Conservation (phyloP, 2,797 vertebrate species). For the Phoxinus dragarum region DNA sequence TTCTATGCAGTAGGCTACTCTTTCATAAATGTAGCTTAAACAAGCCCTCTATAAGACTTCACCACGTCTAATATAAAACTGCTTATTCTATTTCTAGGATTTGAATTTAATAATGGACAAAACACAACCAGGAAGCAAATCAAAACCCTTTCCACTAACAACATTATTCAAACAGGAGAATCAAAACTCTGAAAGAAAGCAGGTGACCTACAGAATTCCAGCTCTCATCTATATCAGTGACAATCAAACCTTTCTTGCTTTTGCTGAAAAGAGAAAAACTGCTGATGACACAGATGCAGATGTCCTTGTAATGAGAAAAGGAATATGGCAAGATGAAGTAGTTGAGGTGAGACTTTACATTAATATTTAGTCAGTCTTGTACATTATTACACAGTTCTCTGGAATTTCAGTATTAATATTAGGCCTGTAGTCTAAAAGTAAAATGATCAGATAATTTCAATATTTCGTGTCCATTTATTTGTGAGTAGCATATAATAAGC, state of each 20-base stretch:
- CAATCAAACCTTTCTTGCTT: constrained; percentile 82
- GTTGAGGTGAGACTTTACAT: constrained; percentile 13
- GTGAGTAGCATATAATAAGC: neutral
- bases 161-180: constrained; percentile 75
- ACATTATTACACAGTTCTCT: neutral
- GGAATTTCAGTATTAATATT: neutral
- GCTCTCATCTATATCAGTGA: constrained; percentile 82
- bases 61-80: neutral
- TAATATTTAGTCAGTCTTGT: neutral
- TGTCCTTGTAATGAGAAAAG: constrained; percentile 47
- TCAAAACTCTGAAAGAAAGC: constrained; percentile 45
- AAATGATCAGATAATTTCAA: neutral
- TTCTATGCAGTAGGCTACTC: too few relatives aligned
- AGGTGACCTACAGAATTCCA: constrained; percentile 87
- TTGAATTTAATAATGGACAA: constrained; percentile 7
- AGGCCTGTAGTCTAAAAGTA: neutral
- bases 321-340: constrained; percentile 25
- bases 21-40: neutral
- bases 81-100: neutral
- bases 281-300: constrained; percentile 73
- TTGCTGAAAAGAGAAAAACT: constrained; percentile 86
- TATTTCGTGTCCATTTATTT: neutral
- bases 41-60: neutral
- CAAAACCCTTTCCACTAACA: constrained; percentile 61
- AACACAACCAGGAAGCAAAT: constrained; percentile 15